These are phyloP conservation scores for Pollenia angustigena DNA, from an alignment of 2,888 invertebrate genomes.

Conservation along the genomic window DNA sequence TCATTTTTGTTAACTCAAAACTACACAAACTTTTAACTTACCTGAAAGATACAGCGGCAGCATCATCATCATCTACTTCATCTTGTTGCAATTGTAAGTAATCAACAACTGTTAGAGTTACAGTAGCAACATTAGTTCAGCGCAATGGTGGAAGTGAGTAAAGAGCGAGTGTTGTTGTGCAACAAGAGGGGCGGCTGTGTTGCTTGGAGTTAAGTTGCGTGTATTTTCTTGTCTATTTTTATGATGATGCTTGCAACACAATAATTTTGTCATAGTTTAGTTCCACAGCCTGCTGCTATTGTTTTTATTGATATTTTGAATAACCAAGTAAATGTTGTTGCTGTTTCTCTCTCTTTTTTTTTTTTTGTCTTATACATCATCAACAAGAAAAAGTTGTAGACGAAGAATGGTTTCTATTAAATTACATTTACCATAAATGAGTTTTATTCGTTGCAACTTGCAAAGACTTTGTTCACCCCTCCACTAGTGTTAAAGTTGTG, in stretches of 20 bases:
- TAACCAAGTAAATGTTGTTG: constrained; percentile 37
- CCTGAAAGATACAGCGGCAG: constrained; percentile 49
- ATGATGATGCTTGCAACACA: constrained; percentile 33
- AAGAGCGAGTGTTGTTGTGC: background rate
- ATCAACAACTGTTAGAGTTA: constrained; percentile 37
- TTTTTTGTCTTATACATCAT: constrained; percentile 25
- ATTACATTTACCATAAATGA: constrained; percentile 74
- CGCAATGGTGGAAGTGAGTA: background rate
- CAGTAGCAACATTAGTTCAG: background rate
- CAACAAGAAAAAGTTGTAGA: constrained; percentile 40
- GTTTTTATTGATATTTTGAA: constrained; percentile 24
- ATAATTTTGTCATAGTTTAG: constrained; percentile 54
- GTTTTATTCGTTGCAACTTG: constrained; percentile 47
- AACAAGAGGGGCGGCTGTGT: constrained; percentile 14
- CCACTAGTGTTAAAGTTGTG: background rate
- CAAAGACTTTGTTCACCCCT: background rate
- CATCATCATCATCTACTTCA: constrained; percentile 14
- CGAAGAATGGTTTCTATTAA: constrained; percentile 69
- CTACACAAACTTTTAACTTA: constrained; percentile 71
- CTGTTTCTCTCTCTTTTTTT: background rate
- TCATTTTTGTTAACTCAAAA: constrained; percentile 79
- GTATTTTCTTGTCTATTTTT: constrained; percentile 27
- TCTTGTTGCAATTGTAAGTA: constrained; percentile 54
- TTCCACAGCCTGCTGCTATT: constrained; percentile 5
- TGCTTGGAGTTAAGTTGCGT: background rate